Evolutionary conservation across 2,797 vertebrate genomes (phyloP).

Genomic region (Silurus lanzhouensis): DNA sequence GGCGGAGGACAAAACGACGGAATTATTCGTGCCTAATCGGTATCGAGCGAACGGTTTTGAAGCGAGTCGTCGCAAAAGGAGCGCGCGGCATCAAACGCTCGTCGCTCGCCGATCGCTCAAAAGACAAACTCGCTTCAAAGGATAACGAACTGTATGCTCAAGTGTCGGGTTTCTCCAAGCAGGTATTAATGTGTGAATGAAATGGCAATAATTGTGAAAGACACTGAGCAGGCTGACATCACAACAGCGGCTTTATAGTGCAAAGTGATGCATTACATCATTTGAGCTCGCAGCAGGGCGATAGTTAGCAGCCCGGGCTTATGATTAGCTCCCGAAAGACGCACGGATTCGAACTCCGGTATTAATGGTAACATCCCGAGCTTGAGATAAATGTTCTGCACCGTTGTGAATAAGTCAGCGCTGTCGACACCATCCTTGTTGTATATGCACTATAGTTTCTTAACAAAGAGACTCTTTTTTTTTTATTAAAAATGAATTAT

Average conservation of each 20-base stretch:
- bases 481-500: not conserved
- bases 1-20: not conserved
- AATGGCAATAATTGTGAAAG: conserved; percentile 25
- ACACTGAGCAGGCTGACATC: conserved; percentile 21
- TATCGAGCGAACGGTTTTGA: conserved; percentile 20
- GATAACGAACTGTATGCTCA: conserved; percentile 44
- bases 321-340: not conserved
- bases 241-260: conserved; percentile 3
- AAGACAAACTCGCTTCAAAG: conserved; percentile 52
- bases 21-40: conserved; percentile 10
- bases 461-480: not conserved
- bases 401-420: not conserved
- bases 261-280: conserved; percentile 24
- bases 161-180: conserved; percentile 24
- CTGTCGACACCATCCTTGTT: not conserved
- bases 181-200: conserved; percentile 21
- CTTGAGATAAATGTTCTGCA: conserved; percentile 4
- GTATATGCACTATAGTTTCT: not conserved
- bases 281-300: conserved; percentile 3
- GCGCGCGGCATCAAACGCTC: conserved; percentile 29
- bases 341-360: not conserved
- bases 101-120: conserved; percentile 36
- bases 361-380: not conserved
- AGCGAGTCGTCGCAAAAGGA: conserved; percentile 8
- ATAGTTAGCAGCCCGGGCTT: not conserved